Base-by-base conservation (phyloP, 2,113 vertebrate species). In the Neomonachus schauinslandi region DNA sequence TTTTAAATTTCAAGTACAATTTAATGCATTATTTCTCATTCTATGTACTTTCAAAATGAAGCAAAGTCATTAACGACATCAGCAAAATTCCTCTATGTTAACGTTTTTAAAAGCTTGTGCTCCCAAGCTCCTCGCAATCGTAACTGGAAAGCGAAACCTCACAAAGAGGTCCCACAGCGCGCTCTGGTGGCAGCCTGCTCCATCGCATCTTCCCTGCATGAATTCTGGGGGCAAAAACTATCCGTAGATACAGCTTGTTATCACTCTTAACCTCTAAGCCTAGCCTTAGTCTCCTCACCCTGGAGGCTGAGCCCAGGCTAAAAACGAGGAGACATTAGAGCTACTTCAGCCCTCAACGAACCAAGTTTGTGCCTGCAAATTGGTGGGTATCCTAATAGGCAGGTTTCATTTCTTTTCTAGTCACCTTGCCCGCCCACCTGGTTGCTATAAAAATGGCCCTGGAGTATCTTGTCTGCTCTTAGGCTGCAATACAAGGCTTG, bases 131-230 rank as follows among this genome's bases (percentile, higher is more conserved):
- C 53, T 71, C 65, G 4, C 42, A 88, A 31, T 46, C 28, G 24
- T 80, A 0, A 4, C 4, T 53, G 2, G 28, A 39, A 89, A 76
- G 14, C 8, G 0, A 2, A 89, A 31, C 19, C 22, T 71, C 16
- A 5, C 18, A 92, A 88, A 94, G 65, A 82, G 92, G 67, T 98
- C 42, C 59, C 77, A 95, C 95, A 98, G 71, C 96, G 96, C 84
- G 87, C 98, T 98, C 98, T 95, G 13, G 97, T 98, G 98, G 97
- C 14, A 0, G 1, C 0, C 0, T 13, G 0, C 12, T 96, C 22
- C 13, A 89, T 88, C 39, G 39, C 90, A 91, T 2, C 24, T 28
- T 96, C 16, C 42, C 16, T 81, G 7, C 2, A 65, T 42, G 39
- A n/a, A 69, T 14, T 61, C 46, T 71, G n/a, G 3, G 28, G 82